Conservation (phyloP, 2,113 vertebrate genomes). For the Bucco capensis region DNA sequence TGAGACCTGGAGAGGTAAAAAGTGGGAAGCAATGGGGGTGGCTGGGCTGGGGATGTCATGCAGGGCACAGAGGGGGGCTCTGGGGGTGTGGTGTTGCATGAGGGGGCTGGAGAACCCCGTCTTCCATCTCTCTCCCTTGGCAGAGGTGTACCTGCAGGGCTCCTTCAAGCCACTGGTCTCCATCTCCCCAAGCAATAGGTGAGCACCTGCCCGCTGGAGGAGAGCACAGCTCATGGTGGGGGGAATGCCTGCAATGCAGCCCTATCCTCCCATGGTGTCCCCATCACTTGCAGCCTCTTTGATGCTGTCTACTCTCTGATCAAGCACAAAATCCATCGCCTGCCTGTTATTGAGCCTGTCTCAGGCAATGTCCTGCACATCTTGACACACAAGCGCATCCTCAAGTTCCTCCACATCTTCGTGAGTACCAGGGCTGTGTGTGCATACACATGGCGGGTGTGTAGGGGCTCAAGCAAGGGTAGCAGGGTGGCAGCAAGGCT, state of each 20-base stretch:
- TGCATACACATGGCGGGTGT: too few relatives aligned
- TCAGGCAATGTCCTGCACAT: constrained; percentile 92
- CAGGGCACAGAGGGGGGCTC: neutral
- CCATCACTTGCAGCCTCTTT: constrained; percentile 80
- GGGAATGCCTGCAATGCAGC: neutral
- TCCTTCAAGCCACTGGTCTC: constrained; percentile 84
- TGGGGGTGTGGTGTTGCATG: neutral
- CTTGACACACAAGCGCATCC: constrained; percentile 93
- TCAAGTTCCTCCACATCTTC: constrained; percentile 95
- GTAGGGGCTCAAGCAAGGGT: neutral
- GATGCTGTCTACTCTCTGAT: constrained; percentile 91
- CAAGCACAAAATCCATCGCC: constrained; percentile 93
- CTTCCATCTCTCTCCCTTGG: neutral
- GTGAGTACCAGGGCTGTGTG: constrained; percentile 35
- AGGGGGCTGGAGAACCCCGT: neutral
- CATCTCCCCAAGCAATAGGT: constrained; percentile 89
- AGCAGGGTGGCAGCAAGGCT: neutral
- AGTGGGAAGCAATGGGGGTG: rapidly evolving
- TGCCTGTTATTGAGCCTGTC: constrained; percentile 90
- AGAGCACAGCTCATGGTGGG: neutral
- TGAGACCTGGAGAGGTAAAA: constrained; percentile 96
- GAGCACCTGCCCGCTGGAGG: neutral
- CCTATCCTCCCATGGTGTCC: neutral
- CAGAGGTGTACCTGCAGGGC: constrained; percentile 89
- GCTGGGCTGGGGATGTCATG: neutral